phyloP scores from a whole-genome alignment of 2,113 vertebrate species.

The Dascyllus trimaculatus region DNA sequence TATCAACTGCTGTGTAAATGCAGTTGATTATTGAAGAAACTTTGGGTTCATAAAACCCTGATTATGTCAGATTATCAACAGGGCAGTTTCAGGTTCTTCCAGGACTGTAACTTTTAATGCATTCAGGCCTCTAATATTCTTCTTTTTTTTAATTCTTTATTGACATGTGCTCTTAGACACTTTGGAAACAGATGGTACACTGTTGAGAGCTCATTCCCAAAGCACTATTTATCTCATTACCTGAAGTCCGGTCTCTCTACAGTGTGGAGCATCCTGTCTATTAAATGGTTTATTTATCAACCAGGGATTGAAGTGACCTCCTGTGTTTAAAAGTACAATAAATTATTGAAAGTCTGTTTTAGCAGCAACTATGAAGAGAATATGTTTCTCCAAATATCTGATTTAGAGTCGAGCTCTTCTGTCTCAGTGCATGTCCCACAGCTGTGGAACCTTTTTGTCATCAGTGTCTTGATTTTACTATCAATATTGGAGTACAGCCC shows the following conservation, averaged over 20 bases:
- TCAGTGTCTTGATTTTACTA: conserved; percentile 35
- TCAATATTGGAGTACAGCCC: conserved; percentile 44
- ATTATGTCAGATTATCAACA: conserved; percentile 30
- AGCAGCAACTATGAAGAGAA: conserved; percentile 29
- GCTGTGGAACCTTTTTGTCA: conserved; percentile 12
- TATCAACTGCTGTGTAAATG: conserved; percentile 17
- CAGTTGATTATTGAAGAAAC: conserved; percentile 6
- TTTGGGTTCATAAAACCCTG: background rate
- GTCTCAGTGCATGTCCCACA: conserved; percentile 33
- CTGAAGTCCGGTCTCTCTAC: conserved; percentile 48
- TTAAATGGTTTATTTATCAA: conserved; percentile 65
- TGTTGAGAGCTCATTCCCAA: conserved; percentile 53
- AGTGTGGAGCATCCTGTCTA: conserved; percentile 39
- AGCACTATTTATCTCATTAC: conserved; percentile 65
- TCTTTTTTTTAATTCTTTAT: background rate
- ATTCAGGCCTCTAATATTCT: conserved; percentile 27
- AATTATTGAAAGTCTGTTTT: conserved; percentile 52
- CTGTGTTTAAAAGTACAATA: conserved; percentile 60
- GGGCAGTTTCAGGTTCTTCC: conserved; percentile 64
- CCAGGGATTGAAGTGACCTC: conserved; percentile 51
- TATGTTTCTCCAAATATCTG: conserved; percentile 40
- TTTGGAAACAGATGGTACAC: conserved; percentile 52
- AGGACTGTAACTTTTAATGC: conserved; percentile 2
- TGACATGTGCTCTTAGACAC: conserved; percentile 13
- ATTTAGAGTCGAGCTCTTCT: conserved; percentile 17